Evolutionary conservation across 2,797 vertebrate genomes (phyloP).

Genomic region (Fringilla coelebs): DNA sequence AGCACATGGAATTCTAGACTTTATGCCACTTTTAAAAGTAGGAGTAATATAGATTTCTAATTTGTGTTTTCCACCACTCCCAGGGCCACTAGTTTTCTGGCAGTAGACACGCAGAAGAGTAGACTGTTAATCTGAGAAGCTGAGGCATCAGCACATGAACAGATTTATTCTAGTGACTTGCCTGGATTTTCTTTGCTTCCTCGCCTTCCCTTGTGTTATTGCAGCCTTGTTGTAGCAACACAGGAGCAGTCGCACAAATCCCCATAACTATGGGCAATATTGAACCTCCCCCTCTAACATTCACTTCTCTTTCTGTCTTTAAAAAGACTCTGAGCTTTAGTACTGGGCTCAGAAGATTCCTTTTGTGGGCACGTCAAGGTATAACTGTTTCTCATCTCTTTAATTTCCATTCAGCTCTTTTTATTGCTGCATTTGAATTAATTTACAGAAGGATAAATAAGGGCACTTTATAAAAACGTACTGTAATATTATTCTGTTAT

Average conservation of each 20-base stretch:
- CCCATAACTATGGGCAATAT: neutral
- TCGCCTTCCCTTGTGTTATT: constrained; percentile 2
- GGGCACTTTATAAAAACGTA: constrained; percentile 50
- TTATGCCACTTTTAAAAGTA: neutral
- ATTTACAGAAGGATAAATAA: constrained; percentile 34
- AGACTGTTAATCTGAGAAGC: neutral
- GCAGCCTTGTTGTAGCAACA: constrained; percentile 48
- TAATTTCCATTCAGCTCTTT: neutral
- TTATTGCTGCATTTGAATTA: constrained; percentile 2
- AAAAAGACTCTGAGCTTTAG: constrained; percentile 35
- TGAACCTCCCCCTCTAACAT: constrained; percentile 11
- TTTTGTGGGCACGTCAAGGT: neutral
- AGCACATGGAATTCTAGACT: neutral
- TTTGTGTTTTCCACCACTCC: neutral
- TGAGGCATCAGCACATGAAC: neutral
- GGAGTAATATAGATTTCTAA: neutral
- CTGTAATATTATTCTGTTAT: constrained; percentile 29
- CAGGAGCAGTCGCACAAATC: constrained; percentile 2
- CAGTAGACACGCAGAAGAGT: neutral
- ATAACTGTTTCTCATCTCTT: neutral
- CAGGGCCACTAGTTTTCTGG: neutral
- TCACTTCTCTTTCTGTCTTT: constrained; percentile 22
- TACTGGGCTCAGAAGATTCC: constrained; percentile 1
- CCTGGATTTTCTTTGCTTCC: constrained; percentile 1
- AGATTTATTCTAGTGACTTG: neutral